Conservation (phyloP, 2,797 vertebrate genomes). For the Botia kubotai region DNA sequence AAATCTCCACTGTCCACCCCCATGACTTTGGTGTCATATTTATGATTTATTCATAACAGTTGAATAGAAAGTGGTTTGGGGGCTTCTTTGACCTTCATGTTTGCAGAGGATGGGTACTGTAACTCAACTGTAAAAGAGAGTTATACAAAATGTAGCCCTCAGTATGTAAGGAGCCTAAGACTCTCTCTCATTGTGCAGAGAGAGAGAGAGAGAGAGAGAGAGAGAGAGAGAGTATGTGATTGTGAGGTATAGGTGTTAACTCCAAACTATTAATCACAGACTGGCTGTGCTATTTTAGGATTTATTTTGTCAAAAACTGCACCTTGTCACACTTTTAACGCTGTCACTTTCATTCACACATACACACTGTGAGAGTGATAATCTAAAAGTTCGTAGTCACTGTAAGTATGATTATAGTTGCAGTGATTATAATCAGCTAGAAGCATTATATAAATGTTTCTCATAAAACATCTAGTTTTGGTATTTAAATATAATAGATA, state of each 20-base stretch:
- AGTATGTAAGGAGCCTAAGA: background rate
- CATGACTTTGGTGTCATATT: conserved; percentile 69
- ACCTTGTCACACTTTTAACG: conserved; percentile 17
- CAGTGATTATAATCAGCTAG: too few species aligned
- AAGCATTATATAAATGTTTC: background rate
- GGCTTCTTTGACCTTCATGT: conserved; percentile 67
- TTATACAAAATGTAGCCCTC: conserved; percentile 10
- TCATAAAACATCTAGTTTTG: background rate
- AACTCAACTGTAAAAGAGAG: conserved; percentile 13
- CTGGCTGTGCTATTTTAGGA: conserved; percentile 34
- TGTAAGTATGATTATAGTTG: conserved; percentile 11
- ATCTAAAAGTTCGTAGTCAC: background rate
- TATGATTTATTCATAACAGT: conserved; percentile 76
- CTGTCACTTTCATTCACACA: conserved; percentile 30
- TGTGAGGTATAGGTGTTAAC: conserved; percentile 15
- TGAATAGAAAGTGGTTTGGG: conserved; percentile 70
- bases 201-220: background rate
- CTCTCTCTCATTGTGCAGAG: conserved; percentile 15
- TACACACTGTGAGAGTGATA: conserved; percentile 13
- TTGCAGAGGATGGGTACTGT: conserved; percentile 16
- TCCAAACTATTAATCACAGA: conserved; percentile 39
- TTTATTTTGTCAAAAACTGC: conserved; percentile 25
- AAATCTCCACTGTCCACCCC: conserved; percentile 56
- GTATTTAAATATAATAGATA: background rate
- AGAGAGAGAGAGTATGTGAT: too few species aligned